Base-by-base conservation (phyloP, 2,888 invertebrate genomes). In the Apeira syringaria region DNA sequence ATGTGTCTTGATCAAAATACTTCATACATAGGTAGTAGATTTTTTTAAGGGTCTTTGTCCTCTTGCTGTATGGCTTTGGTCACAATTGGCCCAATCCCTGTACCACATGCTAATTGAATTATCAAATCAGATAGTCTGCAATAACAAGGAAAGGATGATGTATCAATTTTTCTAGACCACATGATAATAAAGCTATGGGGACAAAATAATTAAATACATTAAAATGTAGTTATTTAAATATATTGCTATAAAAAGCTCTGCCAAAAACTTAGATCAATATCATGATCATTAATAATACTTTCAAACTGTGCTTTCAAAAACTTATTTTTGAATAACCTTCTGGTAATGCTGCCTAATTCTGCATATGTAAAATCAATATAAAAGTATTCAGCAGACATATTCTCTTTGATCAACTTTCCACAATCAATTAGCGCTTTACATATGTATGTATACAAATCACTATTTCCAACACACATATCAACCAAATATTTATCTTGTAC, bases 331-430 rank as follows among this genome's bases (percentile, higher is more conserved):
- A 81, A 78, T 15, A 93, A 71, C 44, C 57, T 76, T 55, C 74
- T 74, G 0, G 92, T 71, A 20, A 91, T 61, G 18, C 60, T 57
- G 1, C 81, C 62, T 39, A 94, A 68, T 60, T 92, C 86, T 0
- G 80, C 70, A 63, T 91, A 91, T 44, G 81, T 78, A 15, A 94
- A 71, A 50, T 91, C 88, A 36, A 87, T 76, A 48, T 87, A 86
- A 69, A 85, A 87, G 34, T 60, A 80, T 39, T 85, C 78, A 0
- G 74, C 55, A 0, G 82, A 82, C 73, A 87, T 77, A 35, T 77
- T 64, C 31, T 82, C 76, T 42, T 64, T 60, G 2, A 85, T 25
- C 22, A 85, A 64, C 58, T 76, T 89, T 36, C 84, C 86, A 72
- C 60, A 68, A 40, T 86, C 85, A 36, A 67, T 69, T 54, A 74